Conservation (phyloP, 2,888 invertebrate species). For the Diaphora mendica region DNA sequence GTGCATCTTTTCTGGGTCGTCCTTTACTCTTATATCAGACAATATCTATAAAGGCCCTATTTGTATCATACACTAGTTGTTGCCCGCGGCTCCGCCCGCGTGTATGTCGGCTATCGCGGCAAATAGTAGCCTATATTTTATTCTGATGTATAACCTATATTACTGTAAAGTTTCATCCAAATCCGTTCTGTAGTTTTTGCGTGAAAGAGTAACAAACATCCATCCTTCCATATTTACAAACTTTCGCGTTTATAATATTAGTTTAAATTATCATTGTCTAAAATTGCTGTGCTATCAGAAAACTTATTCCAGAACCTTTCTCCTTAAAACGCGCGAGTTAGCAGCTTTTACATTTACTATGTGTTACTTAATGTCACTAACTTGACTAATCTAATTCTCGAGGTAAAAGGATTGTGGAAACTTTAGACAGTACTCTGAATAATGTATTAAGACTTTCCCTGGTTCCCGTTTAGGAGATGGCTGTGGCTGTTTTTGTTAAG, state of each 20-base stretch:
- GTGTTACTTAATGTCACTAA: constrained; percentile 16
- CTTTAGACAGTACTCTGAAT: constrained; percentile 25
- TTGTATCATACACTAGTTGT: no score
- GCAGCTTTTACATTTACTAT: constrained; percentile 10
- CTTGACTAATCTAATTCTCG: constrained; percentile 25
- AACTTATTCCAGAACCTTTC: background rate
- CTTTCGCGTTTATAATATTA: no score
- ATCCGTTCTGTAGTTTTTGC: no score
- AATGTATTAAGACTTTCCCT: constrained; percentile 20
- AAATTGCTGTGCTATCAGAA: background rate
- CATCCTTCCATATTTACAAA: no score
- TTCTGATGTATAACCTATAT: no score
- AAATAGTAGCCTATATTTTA: no score
- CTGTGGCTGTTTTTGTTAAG: constrained; percentile 4
- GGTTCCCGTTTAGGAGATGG: background rate
- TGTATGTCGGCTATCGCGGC: no score
- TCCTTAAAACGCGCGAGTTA: background rate
- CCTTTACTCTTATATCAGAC: background rate
- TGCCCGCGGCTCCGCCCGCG: no score
- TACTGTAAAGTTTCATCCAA: no score
- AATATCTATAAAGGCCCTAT: background rate
- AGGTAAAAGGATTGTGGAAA: constrained; percentile 23
- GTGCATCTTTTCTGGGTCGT: no score
- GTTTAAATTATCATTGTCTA: background rate
- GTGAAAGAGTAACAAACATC: no score